These are phyloP conservation scores for Ia io DNA, from an alignment of 2,113 vertebrate genomes.

Conservation along the genomic window DNA sequence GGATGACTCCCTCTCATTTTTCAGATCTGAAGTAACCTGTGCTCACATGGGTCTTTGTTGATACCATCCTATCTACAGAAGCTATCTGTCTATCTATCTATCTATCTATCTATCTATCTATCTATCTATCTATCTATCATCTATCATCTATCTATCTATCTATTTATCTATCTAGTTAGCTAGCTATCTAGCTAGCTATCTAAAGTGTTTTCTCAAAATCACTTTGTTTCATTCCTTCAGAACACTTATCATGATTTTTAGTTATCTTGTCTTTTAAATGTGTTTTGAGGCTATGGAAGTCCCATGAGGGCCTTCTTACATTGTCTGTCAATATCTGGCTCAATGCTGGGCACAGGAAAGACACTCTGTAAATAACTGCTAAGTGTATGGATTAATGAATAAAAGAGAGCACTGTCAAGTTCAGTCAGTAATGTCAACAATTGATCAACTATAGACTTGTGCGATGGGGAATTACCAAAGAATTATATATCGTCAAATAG, in stretches of 20 bases:
- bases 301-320: not conserved
- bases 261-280: not conserved
- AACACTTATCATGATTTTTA: not conserved
- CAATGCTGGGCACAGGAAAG: not conserved
- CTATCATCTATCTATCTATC: too few species aligned
- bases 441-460: not conserved
- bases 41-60: not conserved
- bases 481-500: not conserved
- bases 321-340: not conserved
- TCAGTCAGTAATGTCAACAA: not conserved
- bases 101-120: too few species aligned
- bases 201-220: not conserved
- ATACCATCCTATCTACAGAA: not conserved
- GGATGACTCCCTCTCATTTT: not conserved
- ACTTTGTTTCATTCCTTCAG: not conserved
- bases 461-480: not conserved
- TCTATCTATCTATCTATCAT: too few species aligned
- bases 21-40: not conserved
- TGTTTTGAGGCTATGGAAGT: not conserved
- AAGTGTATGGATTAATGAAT: not conserved
- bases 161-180: too few species aligned
- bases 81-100: not conserved
- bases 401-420: not conserved
- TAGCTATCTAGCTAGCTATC: too few species aligned
- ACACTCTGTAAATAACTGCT: not conserved